These are phyloP conservation scores for Salpingus planirostris DNA, from an alignment of 2,888 invertebrate genomes.

Conservation along the genomic window DNA sequence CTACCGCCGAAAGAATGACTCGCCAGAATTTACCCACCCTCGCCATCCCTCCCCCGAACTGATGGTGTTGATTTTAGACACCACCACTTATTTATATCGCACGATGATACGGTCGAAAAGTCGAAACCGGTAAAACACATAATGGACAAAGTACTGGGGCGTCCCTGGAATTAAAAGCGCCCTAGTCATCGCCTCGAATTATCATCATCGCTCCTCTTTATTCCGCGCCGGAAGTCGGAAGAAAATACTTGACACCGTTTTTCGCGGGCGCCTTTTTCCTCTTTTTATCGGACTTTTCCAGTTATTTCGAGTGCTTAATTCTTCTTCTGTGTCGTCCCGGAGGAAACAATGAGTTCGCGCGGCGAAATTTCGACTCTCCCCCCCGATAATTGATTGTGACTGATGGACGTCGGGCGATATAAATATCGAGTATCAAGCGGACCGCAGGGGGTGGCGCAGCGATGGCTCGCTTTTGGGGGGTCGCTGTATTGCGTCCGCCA, in stretches of 20 bases:
- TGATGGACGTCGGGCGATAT: constrained; percentile 19
- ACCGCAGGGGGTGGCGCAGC: constrained; percentile 16
- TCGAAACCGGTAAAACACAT: too few species aligned
- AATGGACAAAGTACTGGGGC: too few species aligned
- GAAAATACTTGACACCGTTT: constrained; percentile 19
- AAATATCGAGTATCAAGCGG: constrained; percentile 21
- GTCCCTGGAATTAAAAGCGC: too few species aligned
- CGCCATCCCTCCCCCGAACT: constrained; percentile 8
- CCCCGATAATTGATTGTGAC: constrained; percentile 19
- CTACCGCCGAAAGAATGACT: constrained; percentile 28
- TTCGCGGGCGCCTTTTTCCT: constrained; percentile 5
- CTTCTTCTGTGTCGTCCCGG: too few species aligned
- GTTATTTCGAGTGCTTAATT: too few species aligned
- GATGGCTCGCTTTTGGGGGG: constrained; percentile 17
- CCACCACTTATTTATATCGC: too few species aligned
- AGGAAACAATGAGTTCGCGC: too few species aligned
- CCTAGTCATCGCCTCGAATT: too few species aligned
- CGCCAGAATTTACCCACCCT: constrained; percentile 18
- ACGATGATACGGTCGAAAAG: too few species aligned
- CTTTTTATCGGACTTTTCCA: constrained; percentile 6
- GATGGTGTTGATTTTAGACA: too few species aligned
- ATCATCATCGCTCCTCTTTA: constrained; percentile 22
- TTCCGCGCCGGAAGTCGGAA: constrained; percentile 18
- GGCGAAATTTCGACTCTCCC: too few species aligned
- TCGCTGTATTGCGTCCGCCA: constrained; percentile 29